Evolutionary conservation across 30 jellyfish, hydroid and myxozoan species (phyloP).

Genomic region (Catostylus mosaicus): DNA sequence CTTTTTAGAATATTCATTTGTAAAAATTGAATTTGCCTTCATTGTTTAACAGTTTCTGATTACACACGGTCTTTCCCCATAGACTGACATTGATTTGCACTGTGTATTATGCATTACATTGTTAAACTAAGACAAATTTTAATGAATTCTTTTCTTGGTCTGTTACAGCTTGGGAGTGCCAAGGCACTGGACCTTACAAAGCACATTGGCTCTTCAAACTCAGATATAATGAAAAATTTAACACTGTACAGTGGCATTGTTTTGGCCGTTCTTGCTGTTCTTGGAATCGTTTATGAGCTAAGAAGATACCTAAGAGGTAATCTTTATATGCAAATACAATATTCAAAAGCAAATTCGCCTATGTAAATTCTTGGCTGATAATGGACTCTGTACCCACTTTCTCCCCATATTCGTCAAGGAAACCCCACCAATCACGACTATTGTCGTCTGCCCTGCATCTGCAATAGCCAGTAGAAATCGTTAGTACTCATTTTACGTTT

Average conservation of each 20-base stretch:
- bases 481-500: too few species aligned
- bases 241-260: conserved; percentile 13
- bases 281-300: conserved; percentile 25
- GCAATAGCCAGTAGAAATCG: background rate
- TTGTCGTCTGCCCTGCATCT: background rate
- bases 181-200: background rate
- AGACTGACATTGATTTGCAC: too few species aligned
- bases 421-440: background rate
- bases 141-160: background rate
- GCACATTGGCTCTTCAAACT: conserved; percentile 19
- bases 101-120: background rate
- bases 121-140: background rate
- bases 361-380: background rate
- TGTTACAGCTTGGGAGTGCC: background rate
- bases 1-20: background rate
- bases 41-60: background rate
- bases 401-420: background rate
- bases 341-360: background rate
- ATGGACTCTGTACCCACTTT: background rate
- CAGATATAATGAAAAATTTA: conserved; percentile 20
- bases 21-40: background rate
- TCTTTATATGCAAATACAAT: background rate
- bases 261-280: background rate
- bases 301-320: conserved; percentile 16
- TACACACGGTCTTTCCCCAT: background rate